A percentile compares a stretch with the other conserved stretches of the same genome.
Evolutionary conservation across 2,888 invertebrate species (phyloP).

Genomic region (Notocelia uddmanniana): DNA sequence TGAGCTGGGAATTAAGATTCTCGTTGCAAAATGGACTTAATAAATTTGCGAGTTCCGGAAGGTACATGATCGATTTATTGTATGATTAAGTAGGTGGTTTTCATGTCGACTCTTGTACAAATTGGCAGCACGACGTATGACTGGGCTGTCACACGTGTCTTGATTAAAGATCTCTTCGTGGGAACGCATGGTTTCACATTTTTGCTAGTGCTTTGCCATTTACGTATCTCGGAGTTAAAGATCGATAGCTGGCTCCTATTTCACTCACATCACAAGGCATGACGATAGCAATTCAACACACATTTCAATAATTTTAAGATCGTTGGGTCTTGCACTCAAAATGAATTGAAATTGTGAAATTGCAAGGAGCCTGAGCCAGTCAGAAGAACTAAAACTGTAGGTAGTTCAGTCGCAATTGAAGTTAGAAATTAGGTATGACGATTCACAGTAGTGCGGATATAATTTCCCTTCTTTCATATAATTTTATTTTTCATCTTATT

Average conservation of each 20-base stretch:
- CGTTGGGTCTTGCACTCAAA: not conserved
- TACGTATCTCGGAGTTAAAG: conserved; percentile 2
- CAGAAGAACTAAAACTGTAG: not conserved
- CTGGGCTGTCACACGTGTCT: conserved; percentile 57
- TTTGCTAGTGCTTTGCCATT: conserved; percentile 53
- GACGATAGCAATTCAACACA: not conserved
- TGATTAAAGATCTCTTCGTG: conserved; percentile 65
- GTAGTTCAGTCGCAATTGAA: no score
- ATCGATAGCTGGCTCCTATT: not conserved
- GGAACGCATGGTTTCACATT: conserved; percentile 64
- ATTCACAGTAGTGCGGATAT: not conserved
- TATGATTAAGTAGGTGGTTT: conserved; percentile 66
- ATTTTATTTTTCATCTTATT: not conserved
- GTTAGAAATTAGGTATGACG: not conserved
- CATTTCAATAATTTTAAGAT: not conserved
- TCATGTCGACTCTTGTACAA: conserved; percentile 56
- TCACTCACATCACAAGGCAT: not conserved
- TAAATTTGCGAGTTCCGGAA: conserved; percentile 16
- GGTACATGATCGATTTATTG: conserved; percentile 60
- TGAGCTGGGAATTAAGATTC: conserved; percentile 1
- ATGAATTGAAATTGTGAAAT: not conserved
- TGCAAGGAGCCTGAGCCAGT: not conserved
- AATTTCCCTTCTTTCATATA: not conserved
- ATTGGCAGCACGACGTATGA: conserved; percentile 61
- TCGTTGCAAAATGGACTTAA: not conserved